Evolutionary conservation across 2,888 invertebrate genomes (phyloP).

Genomic region (Melipona beecheii): DNA sequence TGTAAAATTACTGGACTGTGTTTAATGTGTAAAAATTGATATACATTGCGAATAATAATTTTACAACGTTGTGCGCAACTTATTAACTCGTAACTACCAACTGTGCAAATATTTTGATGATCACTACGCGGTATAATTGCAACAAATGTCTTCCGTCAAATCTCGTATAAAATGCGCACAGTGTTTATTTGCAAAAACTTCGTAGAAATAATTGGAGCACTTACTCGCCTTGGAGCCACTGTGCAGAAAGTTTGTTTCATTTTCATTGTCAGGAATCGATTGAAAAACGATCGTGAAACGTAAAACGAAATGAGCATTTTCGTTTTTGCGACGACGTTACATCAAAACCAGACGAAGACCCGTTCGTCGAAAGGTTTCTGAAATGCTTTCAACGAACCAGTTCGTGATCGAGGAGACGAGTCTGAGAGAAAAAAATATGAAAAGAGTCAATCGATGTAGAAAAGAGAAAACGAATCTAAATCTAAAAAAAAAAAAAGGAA

Average conservation of each 20-base stretch:
- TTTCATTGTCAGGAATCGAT: neutral
- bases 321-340: neutral
- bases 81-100: no score
- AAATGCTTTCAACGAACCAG: slow-evolving; percentile 15
- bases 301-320: neutral
- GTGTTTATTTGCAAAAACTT: neutral
- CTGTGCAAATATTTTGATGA: no score
- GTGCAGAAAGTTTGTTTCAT: neutral
- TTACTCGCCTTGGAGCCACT: neutral
- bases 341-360: slow-evolving; percentile 1
- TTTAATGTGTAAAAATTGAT: no score
- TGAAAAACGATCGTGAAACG: neutral
- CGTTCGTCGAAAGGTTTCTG: slow-evolving; percentile 17
- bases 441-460: slow-evolving; percentile 7
- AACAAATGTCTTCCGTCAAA: no score
- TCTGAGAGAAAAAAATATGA: slow-evolving; percentile 21
- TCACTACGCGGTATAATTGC: no score
- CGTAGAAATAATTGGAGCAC: neutral
- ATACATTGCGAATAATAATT: no score
- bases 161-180: no score
- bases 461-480: neutral
- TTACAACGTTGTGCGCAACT: no score
- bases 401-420: slow-evolving; percentile 22
- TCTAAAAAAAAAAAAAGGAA: neutral
- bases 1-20: no score